Evolutionary conservation across 2,888 invertebrate species (phyloP), one percentile per base, ranked within the genome.

Genomic region (Tetranychus truncatus): DNA sequence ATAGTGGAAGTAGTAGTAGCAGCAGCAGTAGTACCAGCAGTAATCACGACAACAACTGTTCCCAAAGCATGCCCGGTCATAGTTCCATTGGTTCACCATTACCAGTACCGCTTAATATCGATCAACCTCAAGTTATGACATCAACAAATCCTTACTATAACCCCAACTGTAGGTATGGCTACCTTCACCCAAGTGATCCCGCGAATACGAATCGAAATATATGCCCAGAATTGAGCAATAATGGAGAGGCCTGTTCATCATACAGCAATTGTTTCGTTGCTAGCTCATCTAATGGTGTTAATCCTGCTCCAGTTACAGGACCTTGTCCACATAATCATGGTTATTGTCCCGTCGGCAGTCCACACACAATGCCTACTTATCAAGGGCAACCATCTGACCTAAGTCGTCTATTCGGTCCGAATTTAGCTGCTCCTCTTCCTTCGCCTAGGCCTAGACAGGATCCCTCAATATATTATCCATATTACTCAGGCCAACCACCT

Each of bases 241-340:
- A 45, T 72, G 72, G 72, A 34, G 73, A 73, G 5, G 21, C 73
- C 20, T 73, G 73, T 45, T 73, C 73, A 24, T 73, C 73, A 15
- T 73, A 20, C 15, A 73, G 73, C 65, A 73, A 73, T 73, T 73
- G 73, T 65, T 73, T 73, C 21, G 73, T 73, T 24, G 73, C 65
- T 8, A 72, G 46, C 20, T 34, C 55, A 81, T 81, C 76, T 81
- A 79, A 75, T 82, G 79, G 80, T 82, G 0, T 80, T 80, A 34
- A 67, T 15, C 21, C 75, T 24, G 65, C 72, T 46, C 46, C 78
- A 77, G 65, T 77, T 77, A 66, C 69, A 6, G 65, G 55, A 20
- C 72, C 75, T 65, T 75, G 75, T 71, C 72, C 75, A 46, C 73
- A 76, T 46, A 74, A 75, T 69, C 71, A 75, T 66, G 74, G 74